A percentile compares a stretch with the other conserved stretches of the same genome.
These are phyloP conservation scores for Irena cyanogastra DNA, from an alignment of 2,113 vertebrate species.

Conservation along the genomic window DNA sequence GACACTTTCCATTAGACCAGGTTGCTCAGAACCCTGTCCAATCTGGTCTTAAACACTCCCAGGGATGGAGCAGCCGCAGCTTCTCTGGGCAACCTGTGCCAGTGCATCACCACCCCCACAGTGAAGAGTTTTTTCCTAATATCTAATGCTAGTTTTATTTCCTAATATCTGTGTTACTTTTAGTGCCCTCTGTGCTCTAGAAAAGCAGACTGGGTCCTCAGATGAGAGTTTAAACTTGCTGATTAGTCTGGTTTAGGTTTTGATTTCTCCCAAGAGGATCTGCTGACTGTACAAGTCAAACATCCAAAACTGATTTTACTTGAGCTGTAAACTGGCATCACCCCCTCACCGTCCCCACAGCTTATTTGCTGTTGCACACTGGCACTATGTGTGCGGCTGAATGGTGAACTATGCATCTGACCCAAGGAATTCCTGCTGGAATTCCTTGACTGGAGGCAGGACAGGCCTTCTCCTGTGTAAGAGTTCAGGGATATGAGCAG, in stretches of 20 bases:
- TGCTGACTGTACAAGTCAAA: neutral
- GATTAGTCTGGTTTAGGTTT: neutral
- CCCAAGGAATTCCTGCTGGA: neutral
- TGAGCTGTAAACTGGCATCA: neutral
- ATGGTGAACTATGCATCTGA: neutral
- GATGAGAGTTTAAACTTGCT: neutral
- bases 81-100: neutral
- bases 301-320: neutral
- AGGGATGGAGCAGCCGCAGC: neutral
- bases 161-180: neutral
- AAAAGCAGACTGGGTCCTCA: neutral
- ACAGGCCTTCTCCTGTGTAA: neutral
- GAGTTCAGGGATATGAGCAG: neutral
- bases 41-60: neutral
- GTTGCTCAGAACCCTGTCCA: neutral
- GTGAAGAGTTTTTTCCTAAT: neutral
- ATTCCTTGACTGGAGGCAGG: neutral
- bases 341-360: neutral
- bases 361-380: neutral
- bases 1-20: neutral
- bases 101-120: neutral
- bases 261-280: neutral
- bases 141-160: neutral
- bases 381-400: neutral
- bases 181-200: neutral